These are phyloP conservation scores for Aphelocoma coerulescens DNA, from an alignment of 2,113 vertebrate genomes.

Conservation along the genomic window DNA sequence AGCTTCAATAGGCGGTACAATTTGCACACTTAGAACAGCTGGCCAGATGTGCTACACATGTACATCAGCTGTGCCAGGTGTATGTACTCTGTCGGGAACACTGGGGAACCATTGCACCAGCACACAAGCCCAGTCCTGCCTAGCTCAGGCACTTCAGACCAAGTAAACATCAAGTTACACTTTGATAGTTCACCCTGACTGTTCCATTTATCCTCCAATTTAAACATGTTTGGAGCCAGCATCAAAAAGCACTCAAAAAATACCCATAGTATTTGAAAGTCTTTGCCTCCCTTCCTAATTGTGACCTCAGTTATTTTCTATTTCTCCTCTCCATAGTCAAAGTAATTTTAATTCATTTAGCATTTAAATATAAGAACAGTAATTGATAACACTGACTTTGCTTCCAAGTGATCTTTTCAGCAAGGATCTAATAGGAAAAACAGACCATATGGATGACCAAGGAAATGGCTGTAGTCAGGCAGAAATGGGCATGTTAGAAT, in stretches of 20 bases:
- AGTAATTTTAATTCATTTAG: neutral
- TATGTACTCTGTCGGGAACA: neutral
- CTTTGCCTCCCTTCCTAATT: neutral
- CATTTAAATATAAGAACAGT: neutral
- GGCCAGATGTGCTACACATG: neutral
- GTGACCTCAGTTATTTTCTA: neutral
- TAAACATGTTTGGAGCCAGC: neutral
- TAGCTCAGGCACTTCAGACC: neutral
- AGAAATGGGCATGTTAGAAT: neutral
- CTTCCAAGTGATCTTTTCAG: neutral
- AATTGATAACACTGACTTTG: neutral
- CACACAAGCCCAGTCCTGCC: neutral
- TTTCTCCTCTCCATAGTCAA: neutral
- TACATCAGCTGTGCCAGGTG: neutral
- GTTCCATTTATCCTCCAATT: neutral
- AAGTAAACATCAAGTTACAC: neutral
- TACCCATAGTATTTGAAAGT: neutral
- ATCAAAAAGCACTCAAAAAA: neutral
- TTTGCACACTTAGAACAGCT: neutral
- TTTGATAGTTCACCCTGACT: neutral
- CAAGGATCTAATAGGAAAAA: neutral
- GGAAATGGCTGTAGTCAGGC: neutral
- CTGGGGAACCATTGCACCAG: rapidly evolving
- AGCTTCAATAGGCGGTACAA: neutral
- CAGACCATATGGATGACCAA: neutral